phyloP scores from a whole-genome alignment of 37 sponge, comb jelly and placozoan genomes.

The Aphrocallistes beatrix region DNA sequence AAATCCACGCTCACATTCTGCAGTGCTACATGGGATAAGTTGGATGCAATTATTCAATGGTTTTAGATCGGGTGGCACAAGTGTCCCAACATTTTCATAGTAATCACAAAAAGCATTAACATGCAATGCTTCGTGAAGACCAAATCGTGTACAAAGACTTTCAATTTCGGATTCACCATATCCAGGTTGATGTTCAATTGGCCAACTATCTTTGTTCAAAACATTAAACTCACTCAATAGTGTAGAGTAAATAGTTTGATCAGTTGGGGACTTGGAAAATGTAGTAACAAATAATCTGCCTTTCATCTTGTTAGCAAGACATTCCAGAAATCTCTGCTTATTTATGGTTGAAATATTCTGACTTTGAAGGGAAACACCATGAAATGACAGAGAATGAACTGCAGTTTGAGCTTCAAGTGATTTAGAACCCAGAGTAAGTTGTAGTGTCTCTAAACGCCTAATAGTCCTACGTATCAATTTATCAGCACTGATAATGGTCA shows the following conservation, averaged over 20 bases:
- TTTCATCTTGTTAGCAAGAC: slow-evolving; percentile 14
- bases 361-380: slow-evolving; percentile 8
- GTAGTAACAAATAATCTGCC: slow-evolving; percentile 12
- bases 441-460: slow-evolving; percentile 6
- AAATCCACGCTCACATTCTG: slow-evolving; percentile 23
- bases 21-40: neutral
- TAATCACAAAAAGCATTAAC: neutral
- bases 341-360: neutral
- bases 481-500: slow-evolving; percentile 11
- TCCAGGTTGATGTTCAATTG: slow-evolving; percentile 17
- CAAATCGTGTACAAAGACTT: slow-evolving; percentile 19
- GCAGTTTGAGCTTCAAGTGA: slow-evolving; percentile 19
- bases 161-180: slow-evolving; percentile 23
- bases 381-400: slow-evolving; percentile 18
- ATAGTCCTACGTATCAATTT: slow-evolving; percentile 20
- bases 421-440: slow-evolving; percentile 18
- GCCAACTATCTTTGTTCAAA: slow-evolving; percentile 17
- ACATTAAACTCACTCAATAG: neutral
- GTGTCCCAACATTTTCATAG: neutral
- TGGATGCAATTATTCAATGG: neutral
- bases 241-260: neutral
- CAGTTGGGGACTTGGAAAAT: slow-evolving; percentile 14
- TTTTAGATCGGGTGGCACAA: neutral
- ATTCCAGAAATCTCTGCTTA: slow-evolving; percentile 15
- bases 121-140: neutral